Evolutionary conservation across 2,888 invertebrate species (phyloP).

Genomic region (Temnothorax unifasciatus): DNA sequence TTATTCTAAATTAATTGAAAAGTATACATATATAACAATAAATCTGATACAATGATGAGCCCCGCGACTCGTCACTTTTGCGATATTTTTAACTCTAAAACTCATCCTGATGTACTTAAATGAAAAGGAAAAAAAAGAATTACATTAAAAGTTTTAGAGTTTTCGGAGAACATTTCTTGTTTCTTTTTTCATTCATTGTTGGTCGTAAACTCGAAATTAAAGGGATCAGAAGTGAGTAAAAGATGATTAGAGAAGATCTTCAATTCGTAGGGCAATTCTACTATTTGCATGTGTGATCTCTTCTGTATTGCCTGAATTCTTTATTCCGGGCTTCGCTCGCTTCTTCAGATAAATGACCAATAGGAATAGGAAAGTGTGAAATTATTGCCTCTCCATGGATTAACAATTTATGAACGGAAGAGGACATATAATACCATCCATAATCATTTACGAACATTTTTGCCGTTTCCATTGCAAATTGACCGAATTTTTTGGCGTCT

Average conservation of each 20-base stretch:
- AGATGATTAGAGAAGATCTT: not conserved
- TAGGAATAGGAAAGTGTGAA: not conserved
- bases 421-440: not conserved
- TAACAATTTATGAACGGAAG: not conserved
- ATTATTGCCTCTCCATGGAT: not conserved
- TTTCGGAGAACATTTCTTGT: not conserved
- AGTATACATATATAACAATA: too few species aligned
- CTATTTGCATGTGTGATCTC: not conserved
- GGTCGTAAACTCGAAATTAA: not conserved
- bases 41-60: too few species aligned
- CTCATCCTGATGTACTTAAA: too few species aligned
- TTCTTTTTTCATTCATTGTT: not conserved
- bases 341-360: not conserved
- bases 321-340: not conserved
- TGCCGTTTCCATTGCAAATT: not conserved
- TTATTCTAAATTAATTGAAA: too few species aligned
- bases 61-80: too few species aligned
- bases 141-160: not conserved
- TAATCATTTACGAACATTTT: not conserved
- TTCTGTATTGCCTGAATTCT: not conserved
- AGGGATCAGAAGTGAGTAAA: slow-evolving; percentile 1
- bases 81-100: too few species aligned
- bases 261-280: not conserved
- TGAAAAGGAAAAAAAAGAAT: not conserved
- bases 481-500: not conserved